Evolutionary conservation across 2,113 vertebrate species (phyloP), one percentile per base, ranked within the genome.

Genomic region (Hippopotamus amphibius): DNA sequence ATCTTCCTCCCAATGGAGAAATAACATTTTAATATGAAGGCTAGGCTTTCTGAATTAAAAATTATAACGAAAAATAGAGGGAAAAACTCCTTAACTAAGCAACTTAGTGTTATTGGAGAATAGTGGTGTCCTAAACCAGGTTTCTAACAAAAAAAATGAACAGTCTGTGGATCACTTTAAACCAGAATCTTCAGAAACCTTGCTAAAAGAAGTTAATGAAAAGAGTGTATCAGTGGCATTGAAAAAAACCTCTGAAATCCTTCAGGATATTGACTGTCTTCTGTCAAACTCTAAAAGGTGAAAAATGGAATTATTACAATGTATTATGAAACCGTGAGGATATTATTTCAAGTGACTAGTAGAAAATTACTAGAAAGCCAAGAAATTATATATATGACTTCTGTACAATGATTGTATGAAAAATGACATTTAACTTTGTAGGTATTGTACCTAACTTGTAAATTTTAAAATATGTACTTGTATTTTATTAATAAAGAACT

Each of bases 221-320:
- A 96, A 77, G 1, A 68, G 24, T 0, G n/a, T 99, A 71, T 96
- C 97, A 30, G 71, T 97, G 24, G 98, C 98, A 93, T 92, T 99
- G 97, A 97, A 98, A 94, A 98, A 97, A 98, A 99, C 98, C 26
- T 98, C 98, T 55, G 96, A 98, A 97, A 95, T 97, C 3, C 98
- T 99, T 90, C 97, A 95, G 41, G 99, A 99, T 98, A 99, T 99
- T 96, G 99, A 99, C 55, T 97, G 41, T 94, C 95, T 99, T 88
- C 96, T 99, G 76, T 94, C 96, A 30, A 89, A 85, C 33, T 97
- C 97, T 87, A 97, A 96, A 93, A 98, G 83, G 79, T 97, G 37
- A 98, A 91, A 85, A 41, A 41, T 41, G 2, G 11, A 1, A 80
- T 94, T 65, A 55, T 63, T 85, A 33, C 9, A 65, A 26, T 90